Percentiles rank a stretch among this genome's conserved stretches.
phyloP scores from a whole-genome alignment of 64 coral and sea anemone genomes.

The Montipora capricornis region DNA sequence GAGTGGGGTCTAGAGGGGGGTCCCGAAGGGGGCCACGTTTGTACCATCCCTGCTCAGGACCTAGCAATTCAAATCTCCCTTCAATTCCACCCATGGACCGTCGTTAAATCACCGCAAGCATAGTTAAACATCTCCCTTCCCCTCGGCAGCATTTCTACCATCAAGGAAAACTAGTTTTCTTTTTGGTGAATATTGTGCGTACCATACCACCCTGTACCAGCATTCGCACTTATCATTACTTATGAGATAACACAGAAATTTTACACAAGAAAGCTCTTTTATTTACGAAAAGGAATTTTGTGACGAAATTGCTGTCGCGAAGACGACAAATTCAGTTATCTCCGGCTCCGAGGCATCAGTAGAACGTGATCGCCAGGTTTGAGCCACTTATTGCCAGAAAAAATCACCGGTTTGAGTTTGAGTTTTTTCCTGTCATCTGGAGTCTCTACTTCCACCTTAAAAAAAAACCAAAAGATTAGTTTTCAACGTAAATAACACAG shows the following conservation, averaged over 20 bases:
- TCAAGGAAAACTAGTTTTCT: too few species aligned
- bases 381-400: not conserved
- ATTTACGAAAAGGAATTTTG: not conserved
- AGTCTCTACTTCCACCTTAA: conserved; percentile 34
- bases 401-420: not conserved
- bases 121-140: too few species aligned
- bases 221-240: not conserved
- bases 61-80: too few species aligned
- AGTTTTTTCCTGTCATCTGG: not conserved
- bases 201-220: too few species aligned
- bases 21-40: too few species aligned
- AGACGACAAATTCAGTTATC: not conserved
- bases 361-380: conserved; percentile 1
- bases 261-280: not conserved
- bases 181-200: too few species aligned
- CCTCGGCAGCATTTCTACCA: too few species aligned
- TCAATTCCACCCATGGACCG: too few species aligned
- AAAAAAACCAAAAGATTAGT: not conserved
- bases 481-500: not conserved
- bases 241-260: not conserved
- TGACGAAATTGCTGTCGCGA: not conserved
- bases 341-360: not conserved
- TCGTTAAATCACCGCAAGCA: too few species aligned
- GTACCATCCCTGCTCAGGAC: too few species aligned
- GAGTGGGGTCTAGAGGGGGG: too few species aligned